phyloP scores from a whole-genome alignment of 2,113 vertebrate species.

The Strigops habroptila region DNA sequence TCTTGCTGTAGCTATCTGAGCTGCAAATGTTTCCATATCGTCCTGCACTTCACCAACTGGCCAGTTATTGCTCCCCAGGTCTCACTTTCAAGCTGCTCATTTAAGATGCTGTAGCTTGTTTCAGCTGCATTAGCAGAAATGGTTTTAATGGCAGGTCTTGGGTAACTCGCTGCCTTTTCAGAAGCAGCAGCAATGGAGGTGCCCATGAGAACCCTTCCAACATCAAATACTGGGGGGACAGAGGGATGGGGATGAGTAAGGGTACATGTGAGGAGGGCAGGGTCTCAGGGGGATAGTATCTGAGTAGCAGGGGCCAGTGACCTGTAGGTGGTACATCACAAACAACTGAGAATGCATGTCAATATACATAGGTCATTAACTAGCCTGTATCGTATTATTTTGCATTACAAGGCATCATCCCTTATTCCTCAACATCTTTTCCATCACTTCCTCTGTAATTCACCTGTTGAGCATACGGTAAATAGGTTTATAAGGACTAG shows the following conservation, averaged over 20 bases:
- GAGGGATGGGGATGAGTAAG: background rate
- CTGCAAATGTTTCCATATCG: background rate
- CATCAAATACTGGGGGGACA: background rate
- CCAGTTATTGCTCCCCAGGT: background rate
- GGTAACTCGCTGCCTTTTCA: background rate
- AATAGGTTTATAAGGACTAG: background rate
- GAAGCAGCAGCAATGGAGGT: background rate
- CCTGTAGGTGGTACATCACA: background rate
- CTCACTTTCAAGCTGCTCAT: background rate
- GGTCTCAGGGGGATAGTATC: accelerated
- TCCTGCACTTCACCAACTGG: background rate
- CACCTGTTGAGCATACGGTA: background rate
- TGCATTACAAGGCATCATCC: background rate
- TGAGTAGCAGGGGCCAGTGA: background rate
- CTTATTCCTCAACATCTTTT: background rate
- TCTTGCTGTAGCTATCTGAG: background rate
- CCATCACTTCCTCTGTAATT: background rate
- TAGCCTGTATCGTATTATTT: background rate
- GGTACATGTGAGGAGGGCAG: background rate
- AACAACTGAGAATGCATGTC: background rate
- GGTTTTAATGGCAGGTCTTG: background rate
- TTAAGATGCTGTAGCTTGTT: background rate
- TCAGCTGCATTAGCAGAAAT: background rate
- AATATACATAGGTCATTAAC: background rate
- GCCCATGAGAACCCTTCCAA: background rate